Conservation (phyloP, 2,797 vertebrate species). For the Pangasius sanitwongsei region DNA sequence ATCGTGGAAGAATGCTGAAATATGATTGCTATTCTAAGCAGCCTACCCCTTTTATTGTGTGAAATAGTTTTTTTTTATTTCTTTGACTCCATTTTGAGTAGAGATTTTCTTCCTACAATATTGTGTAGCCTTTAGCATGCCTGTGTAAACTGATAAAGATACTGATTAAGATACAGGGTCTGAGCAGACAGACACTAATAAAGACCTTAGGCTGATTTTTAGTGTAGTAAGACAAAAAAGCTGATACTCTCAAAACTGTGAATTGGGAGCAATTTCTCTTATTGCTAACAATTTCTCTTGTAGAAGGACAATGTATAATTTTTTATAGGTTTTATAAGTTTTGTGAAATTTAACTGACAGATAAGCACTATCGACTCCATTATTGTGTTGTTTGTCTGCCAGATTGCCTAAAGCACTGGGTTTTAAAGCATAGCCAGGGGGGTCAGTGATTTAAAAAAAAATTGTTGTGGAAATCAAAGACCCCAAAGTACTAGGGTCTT, state of each 20-base stretch:
- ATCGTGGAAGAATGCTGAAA: slow-evolving; percentile 1
- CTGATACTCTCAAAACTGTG: neutral
- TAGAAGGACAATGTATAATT: neutral
- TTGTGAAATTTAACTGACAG: neutral
- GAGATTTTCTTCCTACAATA: neutral
- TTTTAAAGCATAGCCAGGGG: neutral
- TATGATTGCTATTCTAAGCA: neutral
- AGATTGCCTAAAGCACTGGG: neutral
- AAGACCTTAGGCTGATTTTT: neutral
- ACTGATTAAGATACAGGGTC: neutral
- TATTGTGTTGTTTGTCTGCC: neutral
- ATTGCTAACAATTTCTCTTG: neutral
- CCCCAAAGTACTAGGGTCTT: neutral
- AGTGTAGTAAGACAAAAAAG: neutral
- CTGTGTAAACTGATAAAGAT: neutral
- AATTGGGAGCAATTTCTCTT: neutral
- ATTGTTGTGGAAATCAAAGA: neutral
- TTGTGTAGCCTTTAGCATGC: neutral
- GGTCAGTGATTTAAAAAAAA: neutral
- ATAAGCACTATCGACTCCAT: neutral
- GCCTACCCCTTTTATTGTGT: neutral
- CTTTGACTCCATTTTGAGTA: neutral
- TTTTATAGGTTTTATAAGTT: neutral
- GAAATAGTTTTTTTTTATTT: neutral
- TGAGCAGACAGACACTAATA: neutral